These are phyloP conservation scores for Syndactyla subalaris DNA, from an alignment of 2,797 vertebrate species.

Conservation along the genomic window DNA sequence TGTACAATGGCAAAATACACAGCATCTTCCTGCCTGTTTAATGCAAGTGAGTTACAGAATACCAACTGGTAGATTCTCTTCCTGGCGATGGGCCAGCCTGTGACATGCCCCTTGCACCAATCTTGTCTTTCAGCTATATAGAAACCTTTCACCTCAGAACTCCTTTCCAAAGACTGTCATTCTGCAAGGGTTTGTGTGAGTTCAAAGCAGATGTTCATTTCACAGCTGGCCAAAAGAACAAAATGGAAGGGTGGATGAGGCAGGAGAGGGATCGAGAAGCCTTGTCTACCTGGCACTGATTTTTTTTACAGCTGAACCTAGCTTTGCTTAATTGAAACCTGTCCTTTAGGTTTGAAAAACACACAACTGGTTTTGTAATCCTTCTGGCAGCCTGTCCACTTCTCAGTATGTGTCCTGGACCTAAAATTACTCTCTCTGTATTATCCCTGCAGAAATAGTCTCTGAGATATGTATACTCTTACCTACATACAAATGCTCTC, in stretches of 20 bases:
- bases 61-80: neutral
- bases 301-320: conserved; percentile 34
- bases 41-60: neutral
- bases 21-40: conserved; percentile 45
- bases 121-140: neutral
- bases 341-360: conserved; percentile 35
- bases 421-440: conserved; percentile 49
- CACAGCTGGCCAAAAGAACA: neutral
- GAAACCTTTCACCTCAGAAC: neutral
- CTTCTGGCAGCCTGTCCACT: conserved; percentile 9
- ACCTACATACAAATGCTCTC: neutral
- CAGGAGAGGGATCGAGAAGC: neutral
- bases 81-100: neutral
- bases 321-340: conserved; percentile 67
- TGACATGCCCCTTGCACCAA: neutral
- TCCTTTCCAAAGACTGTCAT: neutral
- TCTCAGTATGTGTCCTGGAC: conserved; percentile 24
- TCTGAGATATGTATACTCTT: neutral
- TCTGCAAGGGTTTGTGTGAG: neutral
- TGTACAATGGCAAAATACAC: conserved; percentile 60
- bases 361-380: conserved; percentile 35
- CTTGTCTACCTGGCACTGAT: conserved; percentile 14
- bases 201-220: neutral
- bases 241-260: neutral
- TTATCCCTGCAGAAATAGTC: conserved; percentile 13